Conservation (phyloP, 2,113 vertebrate genomes). For the Pluvialis apricaria region DNA sequence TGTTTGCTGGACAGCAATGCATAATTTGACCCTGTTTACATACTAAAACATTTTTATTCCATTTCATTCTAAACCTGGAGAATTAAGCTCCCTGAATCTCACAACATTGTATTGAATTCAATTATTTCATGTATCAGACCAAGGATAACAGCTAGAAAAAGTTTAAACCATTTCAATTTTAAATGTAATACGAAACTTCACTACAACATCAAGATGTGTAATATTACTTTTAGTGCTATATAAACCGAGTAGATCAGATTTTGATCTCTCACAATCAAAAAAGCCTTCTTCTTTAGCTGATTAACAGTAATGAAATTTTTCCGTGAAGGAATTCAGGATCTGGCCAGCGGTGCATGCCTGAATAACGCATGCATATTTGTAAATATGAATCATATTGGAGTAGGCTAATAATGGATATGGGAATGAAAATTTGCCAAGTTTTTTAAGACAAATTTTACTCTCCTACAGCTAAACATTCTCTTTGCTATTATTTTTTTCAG, state of each 20-base stretch:
- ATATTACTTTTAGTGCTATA: not conserved
- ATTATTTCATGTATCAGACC: not conserved
- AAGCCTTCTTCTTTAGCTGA: not conserved
- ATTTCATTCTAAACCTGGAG: not conserved
- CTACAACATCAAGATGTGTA: slow-evolving; percentile 41
- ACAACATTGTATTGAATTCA: slow-evolving; percentile 13
- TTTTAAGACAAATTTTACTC: slow-evolving; percentile 17
- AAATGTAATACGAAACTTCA: slow-evolving; percentile 35
- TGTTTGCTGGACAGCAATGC: not conserved
- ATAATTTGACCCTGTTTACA: not conserved
- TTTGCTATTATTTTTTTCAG: slow-evolving; percentile 19
- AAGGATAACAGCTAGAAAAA: not conserved
- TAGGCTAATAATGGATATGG: slow-evolving; percentile 15
- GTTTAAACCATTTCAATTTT: slow-evolving; percentile 11
- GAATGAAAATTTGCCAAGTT: slow-evolving; percentile 30
- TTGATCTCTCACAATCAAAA: not conserved
- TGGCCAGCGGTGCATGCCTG: not conserved
- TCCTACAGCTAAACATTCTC: slow-evolving; percentile 9
- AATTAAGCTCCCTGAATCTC: not conserved
- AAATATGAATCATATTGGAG: slow-evolving; percentile 21
- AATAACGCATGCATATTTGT: slow-evolving; percentile 12
- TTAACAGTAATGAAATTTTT: slow-evolving; percentile 8
- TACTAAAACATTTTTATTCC: not conserved
- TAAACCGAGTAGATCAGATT: not conserved
- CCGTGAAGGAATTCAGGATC: not conserved